Conservation (phyloP, 1,140 invertebrate species). For the Muscidifurax raptorellus region DNA sequence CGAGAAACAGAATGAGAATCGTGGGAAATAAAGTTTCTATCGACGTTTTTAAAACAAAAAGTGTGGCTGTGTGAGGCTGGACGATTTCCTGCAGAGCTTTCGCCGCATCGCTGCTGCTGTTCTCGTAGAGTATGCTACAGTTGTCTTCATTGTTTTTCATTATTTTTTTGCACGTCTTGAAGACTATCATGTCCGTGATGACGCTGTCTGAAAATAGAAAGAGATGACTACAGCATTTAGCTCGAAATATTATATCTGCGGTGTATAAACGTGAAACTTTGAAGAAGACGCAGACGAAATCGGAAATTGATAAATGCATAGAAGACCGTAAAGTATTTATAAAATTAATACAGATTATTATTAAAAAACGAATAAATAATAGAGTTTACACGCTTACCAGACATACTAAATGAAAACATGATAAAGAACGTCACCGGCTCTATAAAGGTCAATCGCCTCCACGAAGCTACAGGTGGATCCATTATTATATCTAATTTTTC, state of each 20-base stretch:
- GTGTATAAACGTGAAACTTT: no score
- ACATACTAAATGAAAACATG: constrained; percentile 4
- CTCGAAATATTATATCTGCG: no score
- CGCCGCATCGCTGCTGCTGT: constrained; percentile 72
- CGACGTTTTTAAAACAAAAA: constrained; percentile 77
- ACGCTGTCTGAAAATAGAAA: constrained; percentile 66
- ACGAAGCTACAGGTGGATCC: not conserved
- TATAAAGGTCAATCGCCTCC: constrained; percentile 9
- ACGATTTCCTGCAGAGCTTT: constrained; percentile 77
- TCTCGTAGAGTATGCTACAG: constrained; percentile 74
- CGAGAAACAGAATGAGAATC: constrained; percentile 80
- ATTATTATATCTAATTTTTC: constrained; percentile 1
- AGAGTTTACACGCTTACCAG: not conserved
- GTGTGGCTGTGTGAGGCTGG: constrained; percentile 78
- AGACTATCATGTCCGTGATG: constrained; percentile 74
- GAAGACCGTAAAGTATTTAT: no score
- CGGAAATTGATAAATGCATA: no score
- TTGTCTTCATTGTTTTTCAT: constrained; percentile 65
- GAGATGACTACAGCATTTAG: not conserved
- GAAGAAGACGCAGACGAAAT: no score
- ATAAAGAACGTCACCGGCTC: constrained; percentile 24
- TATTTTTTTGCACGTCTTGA: constrained; percentile 74
- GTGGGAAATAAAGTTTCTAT: constrained; percentile 79
- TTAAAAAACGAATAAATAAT: not conserved
- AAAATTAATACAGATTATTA: no score